phyloP scores from a whole-genome alignment of 2,113 vertebrate species.

The Benitochromis conjunctus region DNA sequence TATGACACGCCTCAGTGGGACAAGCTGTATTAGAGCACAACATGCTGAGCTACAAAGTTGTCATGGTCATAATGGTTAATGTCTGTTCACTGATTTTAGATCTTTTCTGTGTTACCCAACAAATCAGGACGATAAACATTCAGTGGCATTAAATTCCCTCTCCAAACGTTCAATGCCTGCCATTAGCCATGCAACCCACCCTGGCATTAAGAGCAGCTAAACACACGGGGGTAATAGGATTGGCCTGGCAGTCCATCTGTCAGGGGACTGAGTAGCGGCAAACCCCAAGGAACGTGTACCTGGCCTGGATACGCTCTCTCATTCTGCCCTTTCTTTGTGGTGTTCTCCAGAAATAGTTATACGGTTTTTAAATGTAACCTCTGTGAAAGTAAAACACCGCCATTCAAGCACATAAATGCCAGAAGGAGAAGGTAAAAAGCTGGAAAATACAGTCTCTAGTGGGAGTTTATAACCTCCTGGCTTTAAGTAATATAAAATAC shows the following conservation, averaged over 20 bases:
- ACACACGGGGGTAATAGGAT: constrained; percentile 82
- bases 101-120: constrained; percentile 35
- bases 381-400: neutral
- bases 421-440: constrained; percentile 1
- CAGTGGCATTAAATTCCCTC: constrained; percentile 33
- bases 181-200: constrained; percentile 69
- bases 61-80: neutral
- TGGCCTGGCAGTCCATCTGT: constrained; percentile 71
- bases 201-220: constrained; percentile 77
- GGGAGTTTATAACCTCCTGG: constrained; percentile 15
- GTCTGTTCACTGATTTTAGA: neutral
- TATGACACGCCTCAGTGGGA: neutral
- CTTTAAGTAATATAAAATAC: constrained; percentile 37
- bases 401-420: constrained; percentile 30
- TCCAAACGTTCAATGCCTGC: constrained; percentile 32
- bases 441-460: neutral
- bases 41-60: neutral
- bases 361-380: constrained; percentile 22
- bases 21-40: neutral
- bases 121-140: constrained; percentile 39
- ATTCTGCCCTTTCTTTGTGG: constrained; percentile 30
- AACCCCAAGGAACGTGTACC: constrained; percentile 37
- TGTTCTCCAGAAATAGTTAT: constrained; percentile 39
- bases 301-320: constrained; percentile 47
- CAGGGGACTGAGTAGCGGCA: constrained; percentile 49